phyloP scores from a whole-genome alignment of 2,113 vertebrate genomes.

The Fulmarus glacialis region DNA sequence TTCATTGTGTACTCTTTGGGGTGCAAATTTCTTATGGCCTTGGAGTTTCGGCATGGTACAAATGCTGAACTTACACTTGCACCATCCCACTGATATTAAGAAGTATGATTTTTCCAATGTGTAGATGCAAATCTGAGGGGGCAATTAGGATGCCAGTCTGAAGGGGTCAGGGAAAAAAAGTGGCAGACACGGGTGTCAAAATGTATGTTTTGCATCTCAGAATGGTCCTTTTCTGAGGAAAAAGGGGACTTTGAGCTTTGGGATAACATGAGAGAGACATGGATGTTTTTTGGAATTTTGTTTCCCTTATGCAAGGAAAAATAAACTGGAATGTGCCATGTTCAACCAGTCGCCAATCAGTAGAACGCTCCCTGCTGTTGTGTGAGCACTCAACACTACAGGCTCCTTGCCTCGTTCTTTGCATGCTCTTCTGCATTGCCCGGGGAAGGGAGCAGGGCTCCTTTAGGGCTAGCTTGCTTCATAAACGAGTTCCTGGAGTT shows the following conservation, averaged over 20 bases:
- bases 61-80: background rate
- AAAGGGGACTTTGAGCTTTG: background rate
- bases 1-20: background rate
- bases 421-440: background rate
- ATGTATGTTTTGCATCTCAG: background rate
- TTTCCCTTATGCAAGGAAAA: background rate
- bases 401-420: background rate
- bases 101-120: background rate
- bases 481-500: background rate
- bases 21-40: background rate
- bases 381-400: background rate
- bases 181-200: background rate
- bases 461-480: background rate
- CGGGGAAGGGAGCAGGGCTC: background rate
- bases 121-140: background rate
- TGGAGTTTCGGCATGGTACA: background rate
- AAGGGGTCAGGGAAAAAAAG: background rate
- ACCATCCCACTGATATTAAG: background rate
- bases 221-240: background rate
- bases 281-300: background rate
- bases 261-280: background rate
- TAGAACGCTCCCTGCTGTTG: background rate
- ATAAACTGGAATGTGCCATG: background rate
- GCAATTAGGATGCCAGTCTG: background rate
- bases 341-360: background rate